These are phyloP conservation scores for Caenorhabditis sp. DNA, from an alignment of 2,888 invertebrate genomes.

Conservation along the genomic window DNA sequence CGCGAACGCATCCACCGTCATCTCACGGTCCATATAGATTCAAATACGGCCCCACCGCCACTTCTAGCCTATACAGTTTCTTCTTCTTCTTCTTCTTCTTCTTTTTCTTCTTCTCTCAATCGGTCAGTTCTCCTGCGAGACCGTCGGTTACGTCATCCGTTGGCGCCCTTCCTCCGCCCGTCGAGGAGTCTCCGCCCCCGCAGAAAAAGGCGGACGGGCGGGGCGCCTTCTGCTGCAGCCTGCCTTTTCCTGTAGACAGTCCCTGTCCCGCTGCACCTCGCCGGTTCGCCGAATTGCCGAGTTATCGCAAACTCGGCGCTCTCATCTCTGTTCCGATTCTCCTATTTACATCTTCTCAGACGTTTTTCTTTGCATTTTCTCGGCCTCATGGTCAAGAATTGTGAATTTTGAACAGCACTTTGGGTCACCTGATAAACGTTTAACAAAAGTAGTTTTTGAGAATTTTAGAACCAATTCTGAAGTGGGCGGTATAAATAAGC, in stretches of 20 bases:
- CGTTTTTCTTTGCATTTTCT: background rate
- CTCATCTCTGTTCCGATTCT: constrained; percentile 26
- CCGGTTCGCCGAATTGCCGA: constrained; percentile 52
- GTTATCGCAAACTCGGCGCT: constrained; percentile 17
- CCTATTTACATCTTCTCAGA: constrained; percentile 6
- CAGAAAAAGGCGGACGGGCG: constrained; percentile 2
- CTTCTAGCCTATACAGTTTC: constrained; percentile 44
- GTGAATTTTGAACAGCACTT: constrained; percentile 29
- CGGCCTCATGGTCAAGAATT: constrained; percentile 34
- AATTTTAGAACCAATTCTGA: constrained; percentile 16
- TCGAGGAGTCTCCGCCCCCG: constrained; percentile 9
- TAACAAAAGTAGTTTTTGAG: constrained; percentile 8
- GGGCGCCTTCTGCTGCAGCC: constrained; percentile 6
- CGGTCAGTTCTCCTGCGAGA: constrained; percentile 40
- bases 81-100: too few species aligned
- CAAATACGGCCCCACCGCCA: constrained; percentile 33
- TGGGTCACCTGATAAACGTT: constrained; percentile 33
- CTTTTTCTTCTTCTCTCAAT: too few species aligned
- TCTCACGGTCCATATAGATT: constrained; percentile 44
- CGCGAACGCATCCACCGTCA: constrained; percentile 9
- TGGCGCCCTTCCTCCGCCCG: constrained; percentile 2
- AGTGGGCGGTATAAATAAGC: constrained; percentile 8
- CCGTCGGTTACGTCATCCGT: constrained; percentile 43
- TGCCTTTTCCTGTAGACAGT: constrained; percentile 4
- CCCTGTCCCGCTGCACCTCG: constrained; percentile 4